Evolutionary conservation across 2,113 vertebrate species (phyloP), one percentile per base, ranked within the genome.

Genomic region (Marcusenius ussheri): DNA sequence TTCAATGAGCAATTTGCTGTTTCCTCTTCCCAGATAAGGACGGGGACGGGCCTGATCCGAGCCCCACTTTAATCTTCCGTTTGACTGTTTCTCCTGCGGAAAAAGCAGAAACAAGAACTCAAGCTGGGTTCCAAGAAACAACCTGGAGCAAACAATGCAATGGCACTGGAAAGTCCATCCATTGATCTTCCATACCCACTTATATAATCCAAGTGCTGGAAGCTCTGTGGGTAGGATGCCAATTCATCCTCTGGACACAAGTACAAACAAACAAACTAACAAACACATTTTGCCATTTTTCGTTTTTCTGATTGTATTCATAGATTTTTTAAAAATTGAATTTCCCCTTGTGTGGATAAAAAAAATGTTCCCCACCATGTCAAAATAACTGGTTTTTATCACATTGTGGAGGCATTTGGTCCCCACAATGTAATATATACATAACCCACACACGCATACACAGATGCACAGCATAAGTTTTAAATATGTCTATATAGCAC

Each of bases 31-130:
- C 96, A 98, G 97, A 92, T 97, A 98, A 45, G 97, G 98, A 0
- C 0, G 31, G 97, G 97, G 94, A 98, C 95, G 2, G 98, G 98
- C 91, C 98, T 95, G 91, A 98, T 98, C 90, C 97, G 97, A 77
- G 97, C 97, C 88, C 98, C 97, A 0, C 98, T 98, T 92, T 98
- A 98, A 93, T 98, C 97, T 91, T 98, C 96, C 5, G 97, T 98
- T 53, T 0, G 97, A 98, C 86, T 98, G 97, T 93, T 98, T 98
- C 92, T 98, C 97, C 97, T 98, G 89, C 5, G 17, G 46, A 58
- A 94, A 95, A 49, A 35, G 39, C 17, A 47, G 39, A 35, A 87
- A 21, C n/a, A 5, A 50, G 21, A 50, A 49, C 45, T 47, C 17
- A 50, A 50, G 47, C 83, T n/a, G 83, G 45, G 17, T 46, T 84